These are phyloP conservation scores for Oryzias woworae DNA, from an alignment of 2,113 vertebrate genomes.

Conservation along the genomic window DNA sequence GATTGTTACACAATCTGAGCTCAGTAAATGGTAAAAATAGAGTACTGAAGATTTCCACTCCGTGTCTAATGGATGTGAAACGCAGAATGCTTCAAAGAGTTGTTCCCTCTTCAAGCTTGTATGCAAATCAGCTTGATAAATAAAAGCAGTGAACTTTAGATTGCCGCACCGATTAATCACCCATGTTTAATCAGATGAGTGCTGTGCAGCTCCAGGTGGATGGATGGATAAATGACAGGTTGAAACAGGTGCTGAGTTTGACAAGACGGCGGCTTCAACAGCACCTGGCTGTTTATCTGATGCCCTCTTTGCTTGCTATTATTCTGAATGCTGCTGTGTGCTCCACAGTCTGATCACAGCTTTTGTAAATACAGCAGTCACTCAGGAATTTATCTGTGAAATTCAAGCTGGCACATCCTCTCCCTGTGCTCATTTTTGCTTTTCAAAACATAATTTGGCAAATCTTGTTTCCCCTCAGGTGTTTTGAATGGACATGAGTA, in stretches of 20 bases:
- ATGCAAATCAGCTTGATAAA: slow-evolving; percentile 49
- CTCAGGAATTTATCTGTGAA: slow-evolving; percentile 65
- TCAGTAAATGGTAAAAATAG: slow-evolving; percentile 3
- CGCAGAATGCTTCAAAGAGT: slow-evolving; percentile 22
- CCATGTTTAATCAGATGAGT: slow-evolving; percentile 51
- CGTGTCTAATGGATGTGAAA: slow-evolving; percentile 16
- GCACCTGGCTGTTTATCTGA: slow-evolving; percentile 53
- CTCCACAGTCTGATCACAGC: slow-evolving; percentile 9
- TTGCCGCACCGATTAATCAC: slow-evolving; percentile 47
- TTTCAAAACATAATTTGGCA: slow-evolving; percentile 55
- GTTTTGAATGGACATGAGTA: slow-evolving; percentile 55
- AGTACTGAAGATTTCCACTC: slow-evolving; percentile 13
- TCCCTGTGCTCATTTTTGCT: slow-evolving; percentile 58
- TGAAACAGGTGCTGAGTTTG: slow-evolving; percentile 30
- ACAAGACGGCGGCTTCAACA: slow-evolving; percentile 40
- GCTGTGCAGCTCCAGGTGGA: slow-evolving; percentile 14
- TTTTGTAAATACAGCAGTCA: slow-evolving; percentile 20
- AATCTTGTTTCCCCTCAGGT: slow-evolving; percentile 40
- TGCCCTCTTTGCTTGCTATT: slow-evolving; percentile 32
- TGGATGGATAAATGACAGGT: slow-evolving; percentile 29
- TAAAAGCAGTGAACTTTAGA: slow-evolving; percentile 39
- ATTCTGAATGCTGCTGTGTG: slow-evolving; percentile 48
- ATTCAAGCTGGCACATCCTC: slow-evolving; percentile 62
- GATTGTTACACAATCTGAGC: neutral
- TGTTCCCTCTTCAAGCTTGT: slow-evolving; percentile 44